These are phyloP conservation scores for Scaptodrosophila latifasciaeformis DNA, from an alignment of 2,888 invertebrate genomes.

Conservation along the genomic window DNA sequence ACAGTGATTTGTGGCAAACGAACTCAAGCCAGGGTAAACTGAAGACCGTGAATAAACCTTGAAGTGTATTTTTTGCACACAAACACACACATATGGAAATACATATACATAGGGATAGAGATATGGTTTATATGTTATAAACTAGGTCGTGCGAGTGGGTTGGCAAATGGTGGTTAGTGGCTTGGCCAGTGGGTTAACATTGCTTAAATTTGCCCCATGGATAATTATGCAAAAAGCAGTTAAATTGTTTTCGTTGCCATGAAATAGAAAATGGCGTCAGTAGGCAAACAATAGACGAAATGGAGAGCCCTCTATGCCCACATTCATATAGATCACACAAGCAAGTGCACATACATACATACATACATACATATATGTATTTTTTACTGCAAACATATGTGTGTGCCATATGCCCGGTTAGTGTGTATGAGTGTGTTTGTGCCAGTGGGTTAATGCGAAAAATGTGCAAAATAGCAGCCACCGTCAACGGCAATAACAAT, in stretches of 20 bases:
- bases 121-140: not conserved
- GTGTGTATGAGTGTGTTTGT: too few species aligned
- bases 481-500: too few species aligned
- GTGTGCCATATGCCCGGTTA: too few species aligned
- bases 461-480: too few species aligned
- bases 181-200: too few species aligned
- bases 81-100: not conserved
- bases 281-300: constrained; percentile 31
- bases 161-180: too few species aligned
- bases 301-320: constrained; percentile 1
- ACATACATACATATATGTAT: constrained; percentile 1
- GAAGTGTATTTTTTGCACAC: not conserved
- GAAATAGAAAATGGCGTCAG: constrained; percentile 40
- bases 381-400: not conserved
- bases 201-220: constrained; percentile 27
- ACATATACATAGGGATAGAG: not conserved
- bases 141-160: constrained; percentile 20
- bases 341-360: not conserved
- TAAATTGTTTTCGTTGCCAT: constrained; percentile 40
- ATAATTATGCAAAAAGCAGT: constrained; percentile 60
- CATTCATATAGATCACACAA: not conserved
- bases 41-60: constrained; percentile 16
- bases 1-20: not conserved
- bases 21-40: constrained; percentile 2
- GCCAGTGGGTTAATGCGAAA: too few species aligned